These are phyloP conservation scores for Mercenaria mercenaria DNA, from an alignment of 1,140 invertebrate genomes.

Conservation along the genomic window DNA sequence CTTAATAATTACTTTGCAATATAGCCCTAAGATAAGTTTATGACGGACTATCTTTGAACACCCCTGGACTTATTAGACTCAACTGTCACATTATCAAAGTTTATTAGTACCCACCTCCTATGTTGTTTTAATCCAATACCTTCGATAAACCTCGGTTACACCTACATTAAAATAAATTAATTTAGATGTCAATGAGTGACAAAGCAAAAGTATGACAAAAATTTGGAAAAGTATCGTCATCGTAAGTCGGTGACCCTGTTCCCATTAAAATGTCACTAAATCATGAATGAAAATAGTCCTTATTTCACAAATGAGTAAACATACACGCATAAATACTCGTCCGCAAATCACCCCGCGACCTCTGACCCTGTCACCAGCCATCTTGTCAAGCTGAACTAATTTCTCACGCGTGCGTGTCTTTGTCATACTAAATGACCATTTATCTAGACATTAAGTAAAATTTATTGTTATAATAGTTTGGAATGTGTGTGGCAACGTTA, in stretches of 20 bases:
- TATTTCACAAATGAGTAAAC: slow-evolving; percentile 1
- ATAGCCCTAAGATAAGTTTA: too few relatives aligned
- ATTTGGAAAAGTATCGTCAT: neutral
- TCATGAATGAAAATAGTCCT: slow-evolving; percentile 7
- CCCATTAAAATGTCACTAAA: neutral
- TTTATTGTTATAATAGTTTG: too few relatives aligned
- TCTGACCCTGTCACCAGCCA: neutral
- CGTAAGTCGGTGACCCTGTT: neutral
- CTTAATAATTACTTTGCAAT: too few relatives aligned
- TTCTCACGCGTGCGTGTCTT: neutral
- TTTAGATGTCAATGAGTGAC: neutral
- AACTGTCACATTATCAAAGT: too few relatives aligned
- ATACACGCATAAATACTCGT: neutral
- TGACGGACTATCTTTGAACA: too few relatives aligned
- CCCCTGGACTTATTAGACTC: too few relatives aligned
- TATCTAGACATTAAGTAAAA: too few relatives aligned
- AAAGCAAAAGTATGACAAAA: neutral
- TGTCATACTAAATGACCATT: neutral
- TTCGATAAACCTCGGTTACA: too few relatives aligned
- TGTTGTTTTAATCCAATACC: too few relatives aligned
- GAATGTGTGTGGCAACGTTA: too few relatives aligned
- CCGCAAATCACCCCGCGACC: slow-evolving; percentile 2
- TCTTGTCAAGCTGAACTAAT: slow-evolving; percentile 13
- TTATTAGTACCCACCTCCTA: too few relatives aligned
- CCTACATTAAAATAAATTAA: too few relatives aligned